Percentiles rank a stretch among this genome's conserved stretches.
Conservation (phyloP, 2,888 invertebrate genomes). For the Balanococcus diminutus region DNA sequence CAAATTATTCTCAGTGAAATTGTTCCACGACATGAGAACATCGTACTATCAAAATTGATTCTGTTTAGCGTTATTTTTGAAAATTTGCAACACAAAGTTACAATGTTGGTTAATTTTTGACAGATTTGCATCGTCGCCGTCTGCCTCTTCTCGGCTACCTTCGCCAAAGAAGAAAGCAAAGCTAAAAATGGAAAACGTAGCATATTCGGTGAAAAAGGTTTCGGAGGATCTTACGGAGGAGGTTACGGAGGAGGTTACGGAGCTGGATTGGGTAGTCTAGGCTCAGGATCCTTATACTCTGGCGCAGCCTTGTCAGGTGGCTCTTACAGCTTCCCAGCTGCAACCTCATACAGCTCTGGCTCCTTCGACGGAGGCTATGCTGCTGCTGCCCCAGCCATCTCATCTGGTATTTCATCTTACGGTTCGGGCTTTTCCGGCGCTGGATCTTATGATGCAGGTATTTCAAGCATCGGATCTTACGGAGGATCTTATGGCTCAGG, state of each 20-base stretch:
- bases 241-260: slow-evolving; percentile 36
- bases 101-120: not conserved
- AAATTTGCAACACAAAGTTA: not conserved
- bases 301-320: slow-evolving; percentile 48
- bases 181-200: slow-evolving; percentile 28
- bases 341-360: not conserved
- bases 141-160: slow-evolving; percentile 25
- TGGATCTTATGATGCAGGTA: no score
- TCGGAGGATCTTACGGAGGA: slow-evolving; percentile 30
- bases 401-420: not conserved
- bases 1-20: not conserved
- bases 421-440: not conserved
- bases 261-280: not conserved
- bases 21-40: not conserved
- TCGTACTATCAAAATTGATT: not conserved
- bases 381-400: not conserved
- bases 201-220: not conserved
- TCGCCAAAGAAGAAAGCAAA: slow-evolving; percentile 21
- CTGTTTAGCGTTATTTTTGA: no score
- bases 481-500: not conserved
- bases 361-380: not conserved
- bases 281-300: slow-evolving; percentile 56
- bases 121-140: slow-evolving; percentile 32
- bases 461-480: no score
- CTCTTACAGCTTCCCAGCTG: slow-evolving; percentile 20